Conservation (phyloP, 1,140 invertebrate genomes). For the Listronotus bonariensis region DNA sequence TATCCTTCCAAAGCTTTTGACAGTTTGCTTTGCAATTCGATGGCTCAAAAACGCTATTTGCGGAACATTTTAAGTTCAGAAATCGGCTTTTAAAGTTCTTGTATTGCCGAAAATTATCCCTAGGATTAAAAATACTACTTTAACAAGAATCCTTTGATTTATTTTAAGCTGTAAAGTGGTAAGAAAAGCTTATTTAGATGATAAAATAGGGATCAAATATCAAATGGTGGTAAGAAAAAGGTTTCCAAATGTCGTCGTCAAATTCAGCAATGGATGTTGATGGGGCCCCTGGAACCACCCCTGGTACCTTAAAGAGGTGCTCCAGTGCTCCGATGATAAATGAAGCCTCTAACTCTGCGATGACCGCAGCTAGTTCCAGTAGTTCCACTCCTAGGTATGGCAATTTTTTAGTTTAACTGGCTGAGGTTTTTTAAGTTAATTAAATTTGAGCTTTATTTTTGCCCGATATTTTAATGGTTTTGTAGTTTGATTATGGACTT, state of each 20-base stretch:
- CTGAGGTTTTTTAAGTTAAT: too few relatives aligned
- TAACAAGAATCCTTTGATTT: neutral
- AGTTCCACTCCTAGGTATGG: conserved; percentile 58
- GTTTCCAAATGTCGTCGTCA: conserved; percentile 49
- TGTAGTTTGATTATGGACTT: too few relatives aligned
- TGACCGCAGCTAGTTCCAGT: conserved; percentile 57
- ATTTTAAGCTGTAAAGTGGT: neutral
- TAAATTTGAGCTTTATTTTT: too few relatives aligned
- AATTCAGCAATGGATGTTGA: conserved; percentile 65
- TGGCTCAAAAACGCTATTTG: neutral
- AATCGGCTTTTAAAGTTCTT: neutral
- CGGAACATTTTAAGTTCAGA: neutral
- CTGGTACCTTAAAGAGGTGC: conserved; percentile 73
- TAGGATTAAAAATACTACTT: neutral
- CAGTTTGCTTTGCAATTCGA: neutral
- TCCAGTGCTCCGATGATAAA: conserved; percentile 86
- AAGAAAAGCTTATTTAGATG: neutral
- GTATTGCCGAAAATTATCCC: neutral
- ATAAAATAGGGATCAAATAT: conserved; percentile 22
- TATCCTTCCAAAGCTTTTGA: neutral
- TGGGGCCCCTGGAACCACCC: conserved; percentile 55
- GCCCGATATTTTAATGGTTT: too few relatives aligned
- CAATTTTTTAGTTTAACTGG: conserved; percentile 2
- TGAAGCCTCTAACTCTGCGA: conserved; percentile 59
- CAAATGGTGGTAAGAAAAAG: conserved; percentile 25